Conservation (phyloP, 2,797 vertebrate genomes). For the Rhynchonycteris naso region DNA sequence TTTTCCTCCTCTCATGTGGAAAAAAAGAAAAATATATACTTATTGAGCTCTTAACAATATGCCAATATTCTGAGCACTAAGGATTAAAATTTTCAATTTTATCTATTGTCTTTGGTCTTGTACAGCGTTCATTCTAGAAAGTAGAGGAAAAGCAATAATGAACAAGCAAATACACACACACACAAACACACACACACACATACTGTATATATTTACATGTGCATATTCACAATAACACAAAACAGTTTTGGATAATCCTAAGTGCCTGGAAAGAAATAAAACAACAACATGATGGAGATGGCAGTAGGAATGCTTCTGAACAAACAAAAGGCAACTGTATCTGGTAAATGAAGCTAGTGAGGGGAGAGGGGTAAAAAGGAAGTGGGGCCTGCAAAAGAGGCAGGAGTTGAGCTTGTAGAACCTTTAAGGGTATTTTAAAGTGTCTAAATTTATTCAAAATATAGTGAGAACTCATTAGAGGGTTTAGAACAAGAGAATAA, state of each 20-base stretch:
- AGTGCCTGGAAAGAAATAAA: background rate
- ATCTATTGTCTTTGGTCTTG: background rate
- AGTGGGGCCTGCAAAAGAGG: background rate
- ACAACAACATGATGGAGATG: background rate
- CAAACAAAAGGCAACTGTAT: background rate
- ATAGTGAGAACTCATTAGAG: background rate
- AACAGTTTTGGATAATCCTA: background rate
- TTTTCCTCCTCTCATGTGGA: no score
- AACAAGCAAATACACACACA: background rate
- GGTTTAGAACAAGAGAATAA: background rate
- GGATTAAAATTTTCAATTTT: constrained; percentile 3
- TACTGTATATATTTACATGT: background rate
- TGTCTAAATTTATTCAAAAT: background rate
- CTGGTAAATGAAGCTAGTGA: background rate
- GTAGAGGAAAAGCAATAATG: background rate
- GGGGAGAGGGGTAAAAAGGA: background rate
- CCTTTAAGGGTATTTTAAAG: background rate
- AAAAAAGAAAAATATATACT: no score
- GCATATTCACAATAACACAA: background rate
- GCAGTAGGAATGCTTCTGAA: background rate
- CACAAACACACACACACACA: background rate
- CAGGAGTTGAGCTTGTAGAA: background rate
- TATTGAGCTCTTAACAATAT: background rate
- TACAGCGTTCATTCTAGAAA: background rate
- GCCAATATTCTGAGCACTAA: background rate